A percentile compares a stretch with the other conserved stretches of the same genome.
Evolutionary conservation across 2,113 vertebrate species (phyloP).

Genomic region (Lethenteron camtschaticum): DNA sequence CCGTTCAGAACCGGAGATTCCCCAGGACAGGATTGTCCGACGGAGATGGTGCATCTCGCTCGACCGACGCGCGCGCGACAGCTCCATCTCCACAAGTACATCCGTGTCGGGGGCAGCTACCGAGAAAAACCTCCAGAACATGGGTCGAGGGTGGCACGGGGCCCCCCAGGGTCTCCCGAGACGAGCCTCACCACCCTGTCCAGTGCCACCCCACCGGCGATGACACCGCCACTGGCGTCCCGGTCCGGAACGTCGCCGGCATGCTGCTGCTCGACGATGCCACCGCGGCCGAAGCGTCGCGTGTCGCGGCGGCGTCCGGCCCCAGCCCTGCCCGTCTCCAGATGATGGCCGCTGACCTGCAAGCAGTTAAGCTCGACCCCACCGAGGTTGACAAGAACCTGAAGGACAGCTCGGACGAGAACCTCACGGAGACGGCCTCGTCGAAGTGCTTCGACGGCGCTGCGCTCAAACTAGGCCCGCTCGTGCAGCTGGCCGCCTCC

Average conservation of each 20-base stretch:
- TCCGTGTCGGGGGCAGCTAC: too few species aligned
- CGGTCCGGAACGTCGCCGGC: not conserved
- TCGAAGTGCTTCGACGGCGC: slow-evolving; percentile 92
- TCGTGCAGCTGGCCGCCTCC: slow-evolving; percentile 84
- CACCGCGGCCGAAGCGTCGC: not conserved
- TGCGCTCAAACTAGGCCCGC: slow-evolving; percentile 61
- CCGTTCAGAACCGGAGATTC: too few species aligned
- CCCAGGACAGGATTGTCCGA: too few species aligned
- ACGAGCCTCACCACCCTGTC: slow-evolving; percentile 60
- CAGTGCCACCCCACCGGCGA: slow-evolving; percentile 27
- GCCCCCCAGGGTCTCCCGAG: slow-evolving; percentile 41
- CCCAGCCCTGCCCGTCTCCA: slow-evolving; percentile 73
- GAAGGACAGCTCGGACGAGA: slow-evolving; percentile 96
- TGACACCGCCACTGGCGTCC: slow-evolving; percentile 22
- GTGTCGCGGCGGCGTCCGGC: slow-evolving; percentile 10
- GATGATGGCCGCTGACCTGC: slow-evolving; percentile 83
- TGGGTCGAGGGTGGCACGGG: slow-evolving; percentile 90
- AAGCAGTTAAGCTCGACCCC: slow-evolving; percentile 90
- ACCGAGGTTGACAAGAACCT: slow-evolving; percentile 98
- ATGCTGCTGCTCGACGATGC: too few species aligned
- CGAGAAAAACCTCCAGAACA: slow-evolving; percentile 13
- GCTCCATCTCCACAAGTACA: too few species aligned
- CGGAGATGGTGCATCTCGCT: too few species aligned
- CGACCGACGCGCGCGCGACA: too few species aligned
- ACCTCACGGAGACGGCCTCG: slow-evolving; percentile 85